These are phyloP conservation scores for Clusia tigrina DNA, from an alignment of 2,888 invertebrate species.

Conservation along the genomic window DNA sequence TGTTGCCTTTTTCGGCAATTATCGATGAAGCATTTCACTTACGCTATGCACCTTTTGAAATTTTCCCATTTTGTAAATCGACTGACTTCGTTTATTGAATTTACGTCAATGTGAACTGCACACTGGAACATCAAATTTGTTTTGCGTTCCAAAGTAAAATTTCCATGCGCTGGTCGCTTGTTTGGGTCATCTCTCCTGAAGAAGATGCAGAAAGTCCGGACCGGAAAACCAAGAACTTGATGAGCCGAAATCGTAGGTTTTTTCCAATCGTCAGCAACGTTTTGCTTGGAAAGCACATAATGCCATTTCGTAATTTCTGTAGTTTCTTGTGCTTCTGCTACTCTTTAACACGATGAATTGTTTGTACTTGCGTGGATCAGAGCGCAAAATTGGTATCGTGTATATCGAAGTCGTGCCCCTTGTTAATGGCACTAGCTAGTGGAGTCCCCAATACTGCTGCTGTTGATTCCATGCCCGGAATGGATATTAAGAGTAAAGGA, in stretches of 20 bases:
- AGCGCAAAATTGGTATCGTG: slow-evolving; percentile 30
- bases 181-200: neutral
- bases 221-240: slow-evolving; percentile 29
- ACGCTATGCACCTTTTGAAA: neutral
- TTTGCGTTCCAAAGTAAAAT: neutral
- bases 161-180: neutral
- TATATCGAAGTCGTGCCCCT: slow-evolving; percentile 18
- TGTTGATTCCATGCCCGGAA: slow-evolving; percentile 13
- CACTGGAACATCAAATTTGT: neutral
- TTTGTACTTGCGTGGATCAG: no score
- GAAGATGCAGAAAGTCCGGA: slow-evolving; percentile 26
- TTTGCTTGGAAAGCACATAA: slow-evolving; percentile 31
- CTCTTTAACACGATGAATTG: slow-evolving; percentile 28
- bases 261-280: slow-evolving; percentile 35
- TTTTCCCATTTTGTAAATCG: neutral
- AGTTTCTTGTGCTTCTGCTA: slow-evolving; percentile 32
- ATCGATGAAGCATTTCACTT: neutral
- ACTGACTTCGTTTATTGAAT: neutral
- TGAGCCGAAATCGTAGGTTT: neutral
- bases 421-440: neutral
- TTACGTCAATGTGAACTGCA: neutral
- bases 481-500: slow-evolving; percentile 12
- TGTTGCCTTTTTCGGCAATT: neutral
- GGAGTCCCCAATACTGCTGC: slow-evolving; percentile 9
- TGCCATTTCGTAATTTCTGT: slow-evolving; percentile 25